phyloP scores from a whole-genome alignment of 2,113 vertebrate genomes.

The Tangachromis dhanisi region DNA sequence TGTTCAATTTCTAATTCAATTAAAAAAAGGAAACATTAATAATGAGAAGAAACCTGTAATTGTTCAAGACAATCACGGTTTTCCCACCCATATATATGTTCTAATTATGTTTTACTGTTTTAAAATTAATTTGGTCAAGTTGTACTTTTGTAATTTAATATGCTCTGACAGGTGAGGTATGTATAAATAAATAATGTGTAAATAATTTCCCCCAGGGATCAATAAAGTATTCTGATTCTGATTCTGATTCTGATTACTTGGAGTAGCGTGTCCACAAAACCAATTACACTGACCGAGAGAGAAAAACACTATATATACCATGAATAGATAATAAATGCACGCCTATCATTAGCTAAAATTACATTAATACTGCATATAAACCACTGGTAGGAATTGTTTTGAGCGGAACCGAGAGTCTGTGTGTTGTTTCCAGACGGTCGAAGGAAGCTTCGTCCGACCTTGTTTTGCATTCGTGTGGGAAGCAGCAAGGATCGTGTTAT shows the following conservation, averaged over 20 bases:
- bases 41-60: neutral
- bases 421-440: neutral
- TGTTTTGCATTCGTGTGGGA: slow-evolving; percentile 3
- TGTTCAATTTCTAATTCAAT: neutral
- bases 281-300: neutral
- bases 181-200: no score
- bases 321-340: neutral
- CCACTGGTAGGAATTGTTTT: neutral
- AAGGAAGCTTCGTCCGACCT: neutral
- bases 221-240: no score
- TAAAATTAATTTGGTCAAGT: neutral
- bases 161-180: neutral
- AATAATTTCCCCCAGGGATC: no score
- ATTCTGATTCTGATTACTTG: no score
- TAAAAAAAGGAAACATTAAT: fast-evolving
- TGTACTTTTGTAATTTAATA: neutral
- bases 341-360: neutral
- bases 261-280: neutral
- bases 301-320: fast-evolving
- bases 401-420: neutral
- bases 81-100: neutral
- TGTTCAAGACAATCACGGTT: neutral
- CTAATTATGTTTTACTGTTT: neutral
- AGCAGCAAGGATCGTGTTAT: neutral
- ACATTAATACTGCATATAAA: neutral